A percentile compares a stretch with the other conserved stretches of the same genome.
phyloP scores from a whole-genome alignment of 2,113 vertebrate genomes.

The Oreochromis tanganicae region DNA sequence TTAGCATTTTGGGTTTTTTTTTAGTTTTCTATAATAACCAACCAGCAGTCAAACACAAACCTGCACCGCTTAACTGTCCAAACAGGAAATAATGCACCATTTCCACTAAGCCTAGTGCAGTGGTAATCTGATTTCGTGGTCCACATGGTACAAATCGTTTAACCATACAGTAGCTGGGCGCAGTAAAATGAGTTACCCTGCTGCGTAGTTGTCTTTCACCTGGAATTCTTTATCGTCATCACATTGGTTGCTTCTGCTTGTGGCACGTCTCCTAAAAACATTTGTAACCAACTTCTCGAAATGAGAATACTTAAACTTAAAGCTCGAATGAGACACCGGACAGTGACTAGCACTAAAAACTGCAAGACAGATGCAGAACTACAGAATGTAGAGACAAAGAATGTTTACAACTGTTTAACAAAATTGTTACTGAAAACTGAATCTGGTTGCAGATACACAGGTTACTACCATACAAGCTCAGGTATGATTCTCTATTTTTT shows the following conservation, averaged over 20 bases:
- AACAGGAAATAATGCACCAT: background rate
- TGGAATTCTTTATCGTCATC: background rate
- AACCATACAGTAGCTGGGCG: background rate
- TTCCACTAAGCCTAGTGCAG: background rate
- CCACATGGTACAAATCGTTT: background rate
- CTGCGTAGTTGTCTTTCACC: background rate
- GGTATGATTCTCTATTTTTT: too few species aligned
- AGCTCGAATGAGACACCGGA: background rate
- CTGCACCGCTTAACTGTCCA: background rate
- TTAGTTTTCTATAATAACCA: background rate
- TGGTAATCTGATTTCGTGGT: background rate
- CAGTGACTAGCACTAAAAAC: background rate
- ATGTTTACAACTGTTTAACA: too few species aligned
- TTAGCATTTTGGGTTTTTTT: fast-evolving
- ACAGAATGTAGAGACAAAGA: background rate
- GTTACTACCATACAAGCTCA: too few species aligned
- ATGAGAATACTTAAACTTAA: background rate
- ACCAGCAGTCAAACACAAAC: background rate
- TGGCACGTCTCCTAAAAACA: background rate
- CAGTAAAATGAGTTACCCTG: background rate
- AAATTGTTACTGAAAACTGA: too few species aligned
- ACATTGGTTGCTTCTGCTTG: background rate
- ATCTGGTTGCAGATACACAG: too few species aligned
- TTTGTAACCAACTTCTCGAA: background rate
- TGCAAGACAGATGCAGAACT: background rate